Evolutionary conservation across 2,797 vertebrate species (phyloP).

Genomic region (Sarcoramphus papa): DNA sequence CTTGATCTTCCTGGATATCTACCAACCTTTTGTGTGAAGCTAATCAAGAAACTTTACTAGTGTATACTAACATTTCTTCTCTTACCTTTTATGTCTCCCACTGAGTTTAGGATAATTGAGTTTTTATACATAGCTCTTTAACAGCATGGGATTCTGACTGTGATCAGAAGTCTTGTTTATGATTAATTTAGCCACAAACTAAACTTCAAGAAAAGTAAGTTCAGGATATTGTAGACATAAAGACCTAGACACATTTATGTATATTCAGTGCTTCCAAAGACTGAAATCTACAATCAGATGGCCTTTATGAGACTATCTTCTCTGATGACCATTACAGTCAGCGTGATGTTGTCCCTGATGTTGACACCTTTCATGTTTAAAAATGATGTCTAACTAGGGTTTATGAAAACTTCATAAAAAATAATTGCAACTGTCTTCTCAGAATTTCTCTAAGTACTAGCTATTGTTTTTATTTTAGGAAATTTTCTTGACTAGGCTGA

Average conservation of each 20-base stretch:
- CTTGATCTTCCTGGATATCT: not conserved
- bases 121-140: not conserved
- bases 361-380: not conserved
- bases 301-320: not conserved
- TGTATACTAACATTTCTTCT: not conserved
- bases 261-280: not conserved
- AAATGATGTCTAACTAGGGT: rapidly evolving
- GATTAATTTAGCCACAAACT: not conserved
- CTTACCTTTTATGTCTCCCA: not conserved
- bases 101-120: not conserved
- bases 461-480: not conserved
- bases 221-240: not conserved
- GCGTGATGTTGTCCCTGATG: not conserved
- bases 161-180: not conserved
- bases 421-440: not conserved
- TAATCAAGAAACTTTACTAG: not conserved
- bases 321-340: not conserved
- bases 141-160: not conserved
- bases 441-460: not conserved
- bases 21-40: not conserved
- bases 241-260: not conserved
- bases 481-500: not conserved
- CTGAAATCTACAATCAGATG: not conserved
- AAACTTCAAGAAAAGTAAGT: not conserved
- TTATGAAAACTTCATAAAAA: not conserved